Percentiles rank a stretch among this genome's conserved stretches.
These are phyloP conservation scores for Lethocerus indicus DNA, from an alignment of 1,140 invertebrate species.

Conservation along the genomic window DNA sequence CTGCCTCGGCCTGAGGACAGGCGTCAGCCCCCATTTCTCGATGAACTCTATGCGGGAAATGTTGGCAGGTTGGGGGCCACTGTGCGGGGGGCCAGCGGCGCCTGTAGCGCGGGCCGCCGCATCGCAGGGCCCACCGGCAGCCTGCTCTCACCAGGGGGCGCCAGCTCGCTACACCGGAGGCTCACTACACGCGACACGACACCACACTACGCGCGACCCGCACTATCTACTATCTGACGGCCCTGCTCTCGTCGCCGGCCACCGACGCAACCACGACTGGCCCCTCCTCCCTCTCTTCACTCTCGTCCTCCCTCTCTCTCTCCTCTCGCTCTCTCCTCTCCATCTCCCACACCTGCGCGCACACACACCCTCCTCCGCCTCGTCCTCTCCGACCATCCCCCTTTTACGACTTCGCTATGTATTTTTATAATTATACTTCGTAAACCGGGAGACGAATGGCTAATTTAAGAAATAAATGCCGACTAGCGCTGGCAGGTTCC, in stretches of 20 bases:
- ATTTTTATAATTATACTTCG: no score
- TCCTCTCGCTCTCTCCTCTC: no score
- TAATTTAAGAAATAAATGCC: no score
- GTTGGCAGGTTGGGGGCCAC: slow-evolving; percentile 54
- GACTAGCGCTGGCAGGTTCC: no score
- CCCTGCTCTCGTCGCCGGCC: background rate
- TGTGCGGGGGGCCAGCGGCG: slow-evolving; percentile 23
- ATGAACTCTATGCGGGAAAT: slow-evolving; percentile 90
- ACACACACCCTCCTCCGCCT: slow-evolving; percentile 4
- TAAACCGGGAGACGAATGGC: no score
- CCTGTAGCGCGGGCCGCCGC: slow-evolving; percentile 4
- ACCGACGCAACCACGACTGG: slow-evolving; percentile 1
- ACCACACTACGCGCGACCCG: no score
- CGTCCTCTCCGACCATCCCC: background rate
- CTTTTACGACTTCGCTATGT: no score
- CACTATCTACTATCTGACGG: slow-evolving; percentile 7
- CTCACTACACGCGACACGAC: no score
- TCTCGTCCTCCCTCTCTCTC: background rate
- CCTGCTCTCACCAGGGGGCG: background rate
- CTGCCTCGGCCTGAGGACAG: slow-evolving; percentile 85
- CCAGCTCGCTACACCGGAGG: no score
- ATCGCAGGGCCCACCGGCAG: slow-evolving; percentile 4
- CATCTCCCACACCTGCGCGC: slow-evolving; percentile 4
- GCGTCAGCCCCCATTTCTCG: slow-evolving; percentile 89
- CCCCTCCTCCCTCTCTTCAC: background rate